Evolutionary conservation across 1,140 invertebrate species (phyloP), one percentile per base, ranked within the genome.

Genomic region (Ceratosolen fusciceps): DNA sequence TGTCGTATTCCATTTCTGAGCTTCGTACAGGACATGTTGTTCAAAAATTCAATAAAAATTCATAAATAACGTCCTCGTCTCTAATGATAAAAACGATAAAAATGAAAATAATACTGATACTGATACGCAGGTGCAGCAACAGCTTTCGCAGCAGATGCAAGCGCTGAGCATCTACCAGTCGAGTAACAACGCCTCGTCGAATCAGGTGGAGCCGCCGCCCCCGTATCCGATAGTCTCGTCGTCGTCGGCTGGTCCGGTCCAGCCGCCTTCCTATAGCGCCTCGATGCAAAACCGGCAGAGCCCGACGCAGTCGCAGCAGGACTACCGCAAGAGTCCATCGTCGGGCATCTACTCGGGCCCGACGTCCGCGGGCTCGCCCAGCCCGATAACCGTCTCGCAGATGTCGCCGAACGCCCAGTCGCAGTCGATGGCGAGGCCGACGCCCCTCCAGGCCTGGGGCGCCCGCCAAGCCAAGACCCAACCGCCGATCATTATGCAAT

Each of bases 401-500:
- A 89, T 91, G 80, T 92, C 87, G 83, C 92, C 86, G 77, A 93
- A 85, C 82, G 91, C 90, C 85, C 90, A 92, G 58, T 85, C 90
- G 29, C 79, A 80, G 43, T 80, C 79, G 34, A 93, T 94, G 91
- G 92, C 94, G 21, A 90, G 93, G 82, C 95, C 95, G 2, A 95
- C 94, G 65, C 94, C 95, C 4, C 88, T 95, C 29, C 93, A 94
- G 85, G 93, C 94, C 65, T 95, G 94, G 93, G 93, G 94, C n/a
- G 94, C 94, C 62, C 92, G 95, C 58, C 94, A 96, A 86, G 94
- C 95, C 24, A 95, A 96, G 84, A 95, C 94, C 1, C 96, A 98
- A 85, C 94, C 96, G 21, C 97, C 96, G 0, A 96, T 98, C 76
- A 98, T 98, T 47, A 98, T 98, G 97, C 97, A 98, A 86, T 97